Percentiles rank a stretch among this genome's conserved stretches.
These are phyloP conservation scores for Perodicticus potto DNA, from an alignment of 2,797 vertebrate genomes.

Conservation along the genomic window DNA sequence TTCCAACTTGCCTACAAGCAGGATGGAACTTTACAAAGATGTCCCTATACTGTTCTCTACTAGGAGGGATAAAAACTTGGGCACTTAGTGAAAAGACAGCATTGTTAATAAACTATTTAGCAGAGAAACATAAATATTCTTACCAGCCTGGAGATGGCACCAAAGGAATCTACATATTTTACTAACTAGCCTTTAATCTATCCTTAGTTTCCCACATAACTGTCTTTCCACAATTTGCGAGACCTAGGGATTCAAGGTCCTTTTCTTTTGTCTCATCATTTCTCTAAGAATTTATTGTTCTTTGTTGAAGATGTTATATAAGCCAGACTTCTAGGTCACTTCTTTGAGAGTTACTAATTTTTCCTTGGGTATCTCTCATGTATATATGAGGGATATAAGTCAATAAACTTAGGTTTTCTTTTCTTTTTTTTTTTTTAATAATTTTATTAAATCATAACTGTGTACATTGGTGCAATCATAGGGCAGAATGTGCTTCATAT, in stretches of 20 bases:
- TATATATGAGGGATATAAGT: neutral
- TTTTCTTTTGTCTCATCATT: neutral
- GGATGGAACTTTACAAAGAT: neutral
- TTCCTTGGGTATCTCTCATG: neutral
- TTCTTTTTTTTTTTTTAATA: too few species aligned
- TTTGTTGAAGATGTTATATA: neutral
- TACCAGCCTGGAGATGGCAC: neutral
- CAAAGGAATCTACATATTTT: neutral
- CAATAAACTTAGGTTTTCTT: neutral
- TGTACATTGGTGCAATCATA: too few species aligned
- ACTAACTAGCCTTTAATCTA: neutral
- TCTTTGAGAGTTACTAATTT: neutral
- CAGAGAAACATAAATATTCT: too few species aligned
- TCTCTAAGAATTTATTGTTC: neutral
- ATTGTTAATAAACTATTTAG: too few species aligned
- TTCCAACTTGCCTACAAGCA: neutral
- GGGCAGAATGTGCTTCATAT: too few species aligned
- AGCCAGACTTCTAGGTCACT: neutral
- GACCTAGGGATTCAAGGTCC: neutral
- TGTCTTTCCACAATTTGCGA: neutral
- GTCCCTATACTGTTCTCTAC: neutral
- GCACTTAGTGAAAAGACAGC: neutral
- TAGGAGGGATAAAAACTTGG: neutral
- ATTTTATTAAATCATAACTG: too few species aligned
- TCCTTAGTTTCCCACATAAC: neutral